Base-by-base conservation (phyloP, 2,113 vertebrate genomes). In the Pseudois nayaur region DNA sequence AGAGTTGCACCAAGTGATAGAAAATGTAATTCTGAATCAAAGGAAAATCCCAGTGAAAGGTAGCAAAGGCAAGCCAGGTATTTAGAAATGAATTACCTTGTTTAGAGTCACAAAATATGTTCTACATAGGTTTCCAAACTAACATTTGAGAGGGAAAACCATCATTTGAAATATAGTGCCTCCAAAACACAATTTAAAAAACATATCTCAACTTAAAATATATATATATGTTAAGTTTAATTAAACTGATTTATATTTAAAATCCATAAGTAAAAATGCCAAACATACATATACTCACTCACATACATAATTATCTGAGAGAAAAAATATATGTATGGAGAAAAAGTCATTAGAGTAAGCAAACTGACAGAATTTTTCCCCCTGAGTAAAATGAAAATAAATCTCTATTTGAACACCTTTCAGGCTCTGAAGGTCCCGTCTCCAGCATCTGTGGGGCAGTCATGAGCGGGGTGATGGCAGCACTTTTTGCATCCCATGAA, bases 401-500 rank as follows among this genome's bases (percentile, higher is more conserved):
- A 96, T 97, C 59, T 97, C 31, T 86, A 25, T 57, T 64, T 11
- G n/a, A 83, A 97, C 36, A 21, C 76, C 71, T 83, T 67, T 64
- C 71, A 36, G 95, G 87, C n/a, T 90, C 88, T n/a, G 93, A 94
- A 94, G 48, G 87, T 83, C 16, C 21, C 31, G 25, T 82, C 36
- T 74, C 40, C 71, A n/a, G 55, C 78, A 36, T 78, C 45, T 50
- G 62, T 14, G 87, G 79, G 92, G 48, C 92, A n/a, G 13, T 19
- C 87, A 62, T 78, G 59, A 89, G 96, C 81, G 78, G 1, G 23
- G 64, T 50, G 90, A 89, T 88, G 86, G 7, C 90, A 97, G 88
- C 89, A 71, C 62, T 95, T 95, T 74, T 91, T 93, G 64, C 87
- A 83, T 82, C 52, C 95, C 84, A 74, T 98, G 94, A 98, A 96